phyloP scores from a whole-genome alignment of 2,797 vertebrate genomes.

The Hemitrygon akajei region DNA sequence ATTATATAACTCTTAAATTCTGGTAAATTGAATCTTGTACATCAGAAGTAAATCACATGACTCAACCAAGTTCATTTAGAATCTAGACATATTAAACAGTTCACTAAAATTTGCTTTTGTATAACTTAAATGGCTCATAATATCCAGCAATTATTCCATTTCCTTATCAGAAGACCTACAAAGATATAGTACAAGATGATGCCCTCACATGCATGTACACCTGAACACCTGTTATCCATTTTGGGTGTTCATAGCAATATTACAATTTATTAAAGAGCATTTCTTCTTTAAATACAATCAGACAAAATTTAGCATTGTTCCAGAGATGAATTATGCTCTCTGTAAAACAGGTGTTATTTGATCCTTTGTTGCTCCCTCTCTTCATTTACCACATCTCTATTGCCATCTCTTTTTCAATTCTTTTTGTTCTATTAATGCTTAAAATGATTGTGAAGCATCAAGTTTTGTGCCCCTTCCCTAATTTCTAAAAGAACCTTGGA shows the following conservation, averaged over 20 bases:
- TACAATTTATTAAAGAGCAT: neutral
- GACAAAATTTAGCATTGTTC: neutral
- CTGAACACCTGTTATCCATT: neutral
- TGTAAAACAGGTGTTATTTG: neutral
- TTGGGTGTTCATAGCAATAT: neutral
- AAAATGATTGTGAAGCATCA: too few species aligned
- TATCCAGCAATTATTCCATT: neutral
- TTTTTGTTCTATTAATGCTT: too few species aligned
- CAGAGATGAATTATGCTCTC: neutral
- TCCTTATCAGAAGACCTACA: neutral
- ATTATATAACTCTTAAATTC: too few species aligned
- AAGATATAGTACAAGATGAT: neutral
- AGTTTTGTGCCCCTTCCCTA: too few species aligned
- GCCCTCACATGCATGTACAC: neutral
- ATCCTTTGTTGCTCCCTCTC: too few species aligned
- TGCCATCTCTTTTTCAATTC: too few species aligned
- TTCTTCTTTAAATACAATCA: neutral
- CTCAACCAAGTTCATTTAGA: too few species aligned
- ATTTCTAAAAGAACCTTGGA: too few species aligned
- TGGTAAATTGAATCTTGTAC: neutral
- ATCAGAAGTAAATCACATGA: neutral
- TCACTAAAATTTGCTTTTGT: neutral
- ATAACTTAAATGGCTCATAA: neutral
- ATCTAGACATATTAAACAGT: neutral
- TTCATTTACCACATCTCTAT: too few species aligned